Percentiles rank a stretch among this genome's conserved stretches.
Conservation (phyloP, 2,113 vertebrate genomes). For the Chunga burmeisteri region DNA sequence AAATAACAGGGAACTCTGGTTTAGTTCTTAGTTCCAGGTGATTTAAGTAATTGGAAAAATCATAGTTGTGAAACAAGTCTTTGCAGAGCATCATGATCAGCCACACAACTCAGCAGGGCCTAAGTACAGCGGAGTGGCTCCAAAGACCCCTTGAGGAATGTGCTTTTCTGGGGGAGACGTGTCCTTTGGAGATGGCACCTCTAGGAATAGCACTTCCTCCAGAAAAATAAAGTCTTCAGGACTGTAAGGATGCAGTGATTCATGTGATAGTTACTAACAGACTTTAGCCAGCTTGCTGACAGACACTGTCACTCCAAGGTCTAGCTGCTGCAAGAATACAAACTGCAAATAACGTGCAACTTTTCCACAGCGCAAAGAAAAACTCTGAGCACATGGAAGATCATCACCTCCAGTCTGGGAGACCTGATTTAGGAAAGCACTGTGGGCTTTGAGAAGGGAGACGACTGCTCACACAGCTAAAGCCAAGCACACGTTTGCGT, state of each 20-base stretch:
- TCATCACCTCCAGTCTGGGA: background rate
- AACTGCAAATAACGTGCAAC: background rate
- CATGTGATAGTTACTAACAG: background rate
- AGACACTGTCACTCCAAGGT: background rate
- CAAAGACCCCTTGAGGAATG: constrained; percentile 5
- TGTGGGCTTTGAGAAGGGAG: background rate
- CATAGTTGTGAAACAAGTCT: constrained; percentile 45
- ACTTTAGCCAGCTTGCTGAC: background rate
- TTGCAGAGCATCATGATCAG: constrained; percentile 48
- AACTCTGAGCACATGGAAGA: background rate
- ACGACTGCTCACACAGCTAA: background rate
- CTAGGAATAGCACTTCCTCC: background rate
- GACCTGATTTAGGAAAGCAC: background rate
- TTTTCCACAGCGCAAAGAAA: background rate
- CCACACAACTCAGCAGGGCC: background rate
- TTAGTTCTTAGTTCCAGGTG: constrained; percentile 49
- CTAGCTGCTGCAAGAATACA: background rate
- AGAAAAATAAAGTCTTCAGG: background rate
- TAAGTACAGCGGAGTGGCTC: background rate
- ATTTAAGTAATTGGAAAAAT: constrained; percentile 67
- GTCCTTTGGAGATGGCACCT: background rate
- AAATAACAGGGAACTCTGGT: background rate
- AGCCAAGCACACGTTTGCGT: background rate
- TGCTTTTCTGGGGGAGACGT: background rate
- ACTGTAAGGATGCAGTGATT: background rate